These are phyloP conservation scores for Dipodomys merriami DNA, from an alignment of 2,113 vertebrate species.

Conservation along the genomic window DNA sequence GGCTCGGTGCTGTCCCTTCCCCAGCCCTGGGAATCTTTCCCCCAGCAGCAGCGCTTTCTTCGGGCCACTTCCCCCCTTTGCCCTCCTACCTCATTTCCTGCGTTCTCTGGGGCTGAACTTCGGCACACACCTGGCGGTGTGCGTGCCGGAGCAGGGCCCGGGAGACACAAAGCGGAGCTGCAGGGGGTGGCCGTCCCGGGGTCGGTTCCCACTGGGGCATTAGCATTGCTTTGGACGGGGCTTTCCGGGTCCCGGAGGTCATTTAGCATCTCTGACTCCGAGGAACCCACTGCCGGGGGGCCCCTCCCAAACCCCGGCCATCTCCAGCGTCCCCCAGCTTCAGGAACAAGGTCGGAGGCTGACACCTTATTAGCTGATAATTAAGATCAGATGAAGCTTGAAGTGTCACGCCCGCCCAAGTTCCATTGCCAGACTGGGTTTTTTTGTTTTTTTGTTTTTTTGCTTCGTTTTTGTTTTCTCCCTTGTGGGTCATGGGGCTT, in stretches of 20 bases:
- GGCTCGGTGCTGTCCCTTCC: not conserved
- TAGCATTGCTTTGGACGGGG: not conserved
- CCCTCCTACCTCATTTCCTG: not conserved
- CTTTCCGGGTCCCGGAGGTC: not conserved
- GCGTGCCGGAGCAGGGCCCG: not conserved
- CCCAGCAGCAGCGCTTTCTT: not conserved
- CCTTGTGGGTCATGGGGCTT: too few species aligned
- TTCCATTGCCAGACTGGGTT: not conserved
- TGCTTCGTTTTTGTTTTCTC: too few species aligned
- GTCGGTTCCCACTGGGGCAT: not conserved
- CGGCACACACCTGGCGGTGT: not conserved
- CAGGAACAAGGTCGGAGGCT: not conserved
- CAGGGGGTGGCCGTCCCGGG: not conserved
- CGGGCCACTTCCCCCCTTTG: not conserved
- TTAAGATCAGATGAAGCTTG: constrained; percentile 6
- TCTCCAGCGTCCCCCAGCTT: not conserved
- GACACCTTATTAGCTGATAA: not conserved
- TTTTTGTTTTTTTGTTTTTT: not conserved
- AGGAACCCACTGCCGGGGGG: too few species aligned
- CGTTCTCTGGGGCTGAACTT: not conserved
- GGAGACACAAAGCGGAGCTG: not conserved
- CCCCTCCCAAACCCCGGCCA: too few species aligned
- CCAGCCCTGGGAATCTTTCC: not conserved
- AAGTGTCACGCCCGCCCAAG: not conserved
- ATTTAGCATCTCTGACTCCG: not conserved